These are phyloP conservation scores for Acrocephalus arundinaceus DNA, from an alignment of 2,113 vertebrate genomes.

Conservation along the genomic window DNA sequence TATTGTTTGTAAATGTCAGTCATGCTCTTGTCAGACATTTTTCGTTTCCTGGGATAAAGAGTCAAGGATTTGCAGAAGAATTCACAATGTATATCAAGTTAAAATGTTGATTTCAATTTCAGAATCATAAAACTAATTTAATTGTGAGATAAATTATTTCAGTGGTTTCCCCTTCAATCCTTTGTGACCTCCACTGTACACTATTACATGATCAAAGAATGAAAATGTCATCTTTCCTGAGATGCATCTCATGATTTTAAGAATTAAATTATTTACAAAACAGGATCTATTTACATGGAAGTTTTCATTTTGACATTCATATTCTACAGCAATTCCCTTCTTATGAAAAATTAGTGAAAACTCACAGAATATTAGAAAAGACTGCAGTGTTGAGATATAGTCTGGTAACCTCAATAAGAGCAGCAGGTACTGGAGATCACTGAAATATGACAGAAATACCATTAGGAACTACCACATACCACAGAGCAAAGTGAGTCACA, in stretches of 20 bases:
- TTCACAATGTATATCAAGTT: background rate
- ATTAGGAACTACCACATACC: background rate
- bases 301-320: background rate
- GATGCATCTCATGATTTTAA: background rate
- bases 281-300: background rate
- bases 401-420: background rate
- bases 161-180: background rate
- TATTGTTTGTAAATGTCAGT: conserved; percentile 23
- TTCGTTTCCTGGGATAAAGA: background rate
- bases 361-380: background rate
- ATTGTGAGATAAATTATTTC: background rate
- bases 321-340: background rate
- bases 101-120: background rate
- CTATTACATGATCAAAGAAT: background rate
- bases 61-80: background rate
- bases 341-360: background rate
- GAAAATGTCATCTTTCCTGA: background rate
- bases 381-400: background rate
- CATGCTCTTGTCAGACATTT: background rate
- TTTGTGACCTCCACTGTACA: background rate
- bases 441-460: background rate
- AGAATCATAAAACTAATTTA: background rate
- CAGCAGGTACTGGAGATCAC: background rate
- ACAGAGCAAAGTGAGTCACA: background rate
- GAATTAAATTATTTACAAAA: background rate